phyloP scores from a whole-genome alignment of 1,140 invertebrate genomes.

The Heterodera schachtii region DNA sequence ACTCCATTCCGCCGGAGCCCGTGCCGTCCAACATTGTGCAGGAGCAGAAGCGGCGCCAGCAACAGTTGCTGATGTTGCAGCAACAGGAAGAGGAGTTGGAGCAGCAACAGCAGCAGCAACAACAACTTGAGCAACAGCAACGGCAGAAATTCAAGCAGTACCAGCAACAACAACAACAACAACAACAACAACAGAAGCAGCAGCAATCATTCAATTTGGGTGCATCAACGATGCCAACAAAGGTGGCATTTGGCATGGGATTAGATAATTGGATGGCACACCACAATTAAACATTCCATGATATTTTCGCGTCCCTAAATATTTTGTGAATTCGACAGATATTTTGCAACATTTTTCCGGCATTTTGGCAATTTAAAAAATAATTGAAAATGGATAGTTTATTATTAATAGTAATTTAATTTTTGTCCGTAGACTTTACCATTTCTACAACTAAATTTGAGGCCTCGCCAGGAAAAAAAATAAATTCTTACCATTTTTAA shows the following conservation, averaged over 20 bases:
- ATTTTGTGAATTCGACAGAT: too few species aligned
- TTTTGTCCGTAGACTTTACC: too few species aligned
- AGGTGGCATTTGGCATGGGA: not conserved
- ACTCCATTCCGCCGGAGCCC: constrained; percentile 55
- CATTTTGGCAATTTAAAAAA: too few species aligned
- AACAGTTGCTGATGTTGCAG: constrained; percentile 12
- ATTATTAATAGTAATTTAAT: too few species aligned
- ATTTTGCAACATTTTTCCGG: too few species aligned
- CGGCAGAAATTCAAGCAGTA: not conserved
- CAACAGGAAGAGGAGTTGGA: not conserved
- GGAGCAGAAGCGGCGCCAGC: constrained; percentile 17
- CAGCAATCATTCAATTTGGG: not conserved
- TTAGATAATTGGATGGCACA: too few species aligned
- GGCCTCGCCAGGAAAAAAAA: too few species aligned
- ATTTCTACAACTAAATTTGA: too few species aligned
- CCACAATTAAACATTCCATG: too few species aligned
- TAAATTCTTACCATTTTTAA: too few species aligned
- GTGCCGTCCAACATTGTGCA: constrained; percentile 36
- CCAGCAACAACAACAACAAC: constrained; percentile 30
- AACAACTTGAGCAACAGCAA: not conserved
- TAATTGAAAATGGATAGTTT: too few species aligned
- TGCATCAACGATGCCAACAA: not conserved
- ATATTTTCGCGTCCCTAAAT: too few species aligned
- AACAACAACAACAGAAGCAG: not conserved
- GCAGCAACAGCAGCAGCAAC: constrained; percentile 1